Evolutionary conservation across 30 jellyfish, hydroid and myxozoan genomes (phyloP), one percentile per base, ranked within the genome.

Genomic region (Hydra vulgaris): DNA sequence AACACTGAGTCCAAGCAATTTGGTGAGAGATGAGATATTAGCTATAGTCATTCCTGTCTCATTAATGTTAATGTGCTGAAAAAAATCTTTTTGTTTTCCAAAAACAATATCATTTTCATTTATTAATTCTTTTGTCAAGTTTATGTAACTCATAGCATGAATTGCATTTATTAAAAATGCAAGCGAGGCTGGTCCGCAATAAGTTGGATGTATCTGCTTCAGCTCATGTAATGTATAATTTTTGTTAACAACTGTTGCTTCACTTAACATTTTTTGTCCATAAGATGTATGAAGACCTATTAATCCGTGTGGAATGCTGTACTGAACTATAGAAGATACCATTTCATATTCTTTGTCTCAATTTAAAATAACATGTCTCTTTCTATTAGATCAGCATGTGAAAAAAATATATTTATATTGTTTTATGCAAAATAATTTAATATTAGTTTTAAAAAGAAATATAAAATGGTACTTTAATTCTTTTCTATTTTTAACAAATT

Each of bases 151-250:
- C 24, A 26, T 70, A 18, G 56, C 24, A 75, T 75, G 53, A 17
- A 75, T 23, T 0, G 83, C 21, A 25, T 75, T 75, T 0, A 75
- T 75, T 24, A 75, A 75, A 1, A 75, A 75, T 0, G 83, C 69
- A n/a, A 75, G 56, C 1, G 83, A 75, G n/a, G 83, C 83, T 17
- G 71, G 83, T 21, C 83, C 83, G 26, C 83, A 75, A 75, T 23
- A 75, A 17, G 69, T 75, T 18, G 26, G 72, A 26, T 75, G 53
- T 0, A 75, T 70, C 56, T 75, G 83, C 26, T 75, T 75, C 5
- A 24, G 1, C 53, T 25, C 53, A 21, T 21, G 17, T 0, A 25
- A 25, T 15, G 26, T 26, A 67, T 25, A 25, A 22, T 15, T 67
- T 25, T 26, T 18, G 21, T 75, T 75, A 1, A 75, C 26, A 25